phyloP scores from a whole-genome alignment of 1,140 invertebrate genomes.

The Drosophila parabipectinata region DNA sequence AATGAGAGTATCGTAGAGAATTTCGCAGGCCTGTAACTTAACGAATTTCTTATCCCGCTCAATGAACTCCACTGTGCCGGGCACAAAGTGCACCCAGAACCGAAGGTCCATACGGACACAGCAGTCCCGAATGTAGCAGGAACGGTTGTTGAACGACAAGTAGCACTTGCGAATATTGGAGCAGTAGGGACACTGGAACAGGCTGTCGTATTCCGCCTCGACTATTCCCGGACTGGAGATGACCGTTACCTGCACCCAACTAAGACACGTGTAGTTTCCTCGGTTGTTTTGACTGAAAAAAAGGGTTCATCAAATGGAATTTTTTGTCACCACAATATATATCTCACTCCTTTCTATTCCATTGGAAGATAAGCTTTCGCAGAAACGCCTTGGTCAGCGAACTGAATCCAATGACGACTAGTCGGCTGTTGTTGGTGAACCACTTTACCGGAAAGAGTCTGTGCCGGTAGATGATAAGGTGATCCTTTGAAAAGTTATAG shows the following conservation, averaged over 20 bases:
- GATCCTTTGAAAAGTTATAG: constrained; percentile 31
- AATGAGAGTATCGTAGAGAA: constrained; percentile 66
- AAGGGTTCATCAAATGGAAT: too few relatives aligned
- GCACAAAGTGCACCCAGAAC: constrained; percentile 61
- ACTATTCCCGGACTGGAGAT: constrained; percentile 50
- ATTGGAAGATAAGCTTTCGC: constrained; percentile 59
- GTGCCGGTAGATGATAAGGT: constrained; percentile 54
- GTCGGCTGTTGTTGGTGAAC: constrained; percentile 47
- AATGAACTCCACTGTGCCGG: constrained; percentile 39
- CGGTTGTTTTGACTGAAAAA: constrained; percentile 40
- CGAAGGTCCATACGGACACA: constrained; percentile 62
- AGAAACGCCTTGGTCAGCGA: constrained; percentile 55
- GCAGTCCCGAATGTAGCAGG: constrained; percentile 59
- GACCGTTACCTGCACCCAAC: constrained; percentile 48
- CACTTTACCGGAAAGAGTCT: constrained; percentile 51
- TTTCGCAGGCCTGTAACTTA: constrained; percentile 50
- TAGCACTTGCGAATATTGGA: constrained; percentile 23
- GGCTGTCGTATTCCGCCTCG: constrained; percentile 64
- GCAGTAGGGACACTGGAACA: constrained; percentile 61
- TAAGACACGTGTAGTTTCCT: constrained; percentile 54
- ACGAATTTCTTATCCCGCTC: constrained; percentile 57
- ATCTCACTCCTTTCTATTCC: constrained; percentile 68
- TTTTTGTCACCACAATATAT: neutral
- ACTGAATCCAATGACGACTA: constrained; percentile 67
- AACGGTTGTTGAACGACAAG: constrained; percentile 25